These are phyloP conservation scores for Rhagoletis pomonella DNA, from an alignment of 1,140 invertebrate species.

Conservation along the genomic window DNA sequence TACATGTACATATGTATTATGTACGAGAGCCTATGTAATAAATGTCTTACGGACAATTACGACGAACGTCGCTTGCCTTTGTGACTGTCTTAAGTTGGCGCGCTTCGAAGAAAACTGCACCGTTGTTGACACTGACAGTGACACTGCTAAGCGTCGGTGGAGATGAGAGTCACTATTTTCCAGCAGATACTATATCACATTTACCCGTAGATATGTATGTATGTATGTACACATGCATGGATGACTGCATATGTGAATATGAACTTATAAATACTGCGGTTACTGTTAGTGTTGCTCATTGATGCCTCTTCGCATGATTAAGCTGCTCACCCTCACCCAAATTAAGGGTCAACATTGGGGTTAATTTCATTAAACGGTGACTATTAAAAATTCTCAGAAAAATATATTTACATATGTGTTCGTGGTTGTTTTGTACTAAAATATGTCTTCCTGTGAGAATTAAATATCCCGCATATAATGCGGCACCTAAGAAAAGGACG, in stretches of 20 bases:
- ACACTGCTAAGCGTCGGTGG: slow-evolving; percentile 7
- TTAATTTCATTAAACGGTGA: slow-evolving; percentile 24
- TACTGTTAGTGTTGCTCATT: slow-evolving; percentile 11
- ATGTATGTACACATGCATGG: not conserved
- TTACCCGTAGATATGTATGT: not conserved
- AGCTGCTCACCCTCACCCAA: slow-evolving; percentile 18
- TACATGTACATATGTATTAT: too few species aligned
- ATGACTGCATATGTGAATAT: not conserved
- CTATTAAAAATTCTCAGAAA: slow-evolving; percentile 26
- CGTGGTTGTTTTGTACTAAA: too few species aligned
- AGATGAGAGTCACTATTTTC: slow-evolving; percentile 4
- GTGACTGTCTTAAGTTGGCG: not conserved
- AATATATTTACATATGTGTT: too few species aligned
- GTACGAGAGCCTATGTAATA: not conserved
- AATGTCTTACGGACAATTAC: slow-evolving; percentile 29
- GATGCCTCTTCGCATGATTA: not conserved
- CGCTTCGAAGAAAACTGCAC: slow-evolving; percentile 19
- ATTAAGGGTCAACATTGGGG: slow-evolving; percentile 28
- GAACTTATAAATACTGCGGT: not conserved
- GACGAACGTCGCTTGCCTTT: not conserved
- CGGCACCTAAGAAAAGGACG: too few species aligned
- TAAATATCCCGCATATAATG: too few species aligned
- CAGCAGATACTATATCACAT: too few species aligned
- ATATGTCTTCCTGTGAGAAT: too few species aligned
- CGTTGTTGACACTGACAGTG: slow-evolving; percentile 32